These are phyloP conservation scores for Epicampocera succincta DNA, from an alignment of 2,888 invertebrate species.

Conservation along the genomic window DNA sequence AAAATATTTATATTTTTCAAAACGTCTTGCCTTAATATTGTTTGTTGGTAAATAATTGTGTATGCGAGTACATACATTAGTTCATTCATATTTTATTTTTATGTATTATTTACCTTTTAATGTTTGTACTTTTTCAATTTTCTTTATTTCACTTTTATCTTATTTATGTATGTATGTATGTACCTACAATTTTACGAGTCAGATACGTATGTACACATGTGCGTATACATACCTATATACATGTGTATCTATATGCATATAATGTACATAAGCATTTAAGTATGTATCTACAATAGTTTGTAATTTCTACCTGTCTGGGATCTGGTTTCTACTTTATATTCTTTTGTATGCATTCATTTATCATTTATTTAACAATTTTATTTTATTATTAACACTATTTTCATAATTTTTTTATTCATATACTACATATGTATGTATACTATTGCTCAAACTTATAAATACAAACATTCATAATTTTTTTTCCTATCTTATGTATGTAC, in stretches of 20 bases:
- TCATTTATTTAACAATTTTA: too few species aligned
- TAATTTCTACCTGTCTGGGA: slow-evolving; percentile 56
- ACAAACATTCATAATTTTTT: neutral
- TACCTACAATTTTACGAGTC: too few species aligned
- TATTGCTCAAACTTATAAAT: neutral
- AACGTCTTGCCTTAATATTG: neutral
- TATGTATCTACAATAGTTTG: slow-evolving; percentile 4
- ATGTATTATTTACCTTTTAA: slow-evolving; percentile 47
- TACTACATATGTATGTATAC: neutral
- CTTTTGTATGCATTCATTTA: neutral
- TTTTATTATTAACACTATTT: too few species aligned
- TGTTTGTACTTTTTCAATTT: slow-evolving; percentile 45
- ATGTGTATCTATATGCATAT: neutral
- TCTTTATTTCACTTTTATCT: slow-evolving; percentile 45
- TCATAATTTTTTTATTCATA: neutral
- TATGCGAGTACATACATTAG: neutral
- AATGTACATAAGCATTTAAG: neutral
- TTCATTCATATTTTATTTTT: slow-evolving; percentile 18
- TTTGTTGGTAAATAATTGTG: neutral
- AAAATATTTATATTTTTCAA: too few species aligned
- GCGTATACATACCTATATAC: neutral
- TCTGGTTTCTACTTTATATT: slow-evolving; percentile 28
- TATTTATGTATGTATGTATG: slow-evolving; percentile 14
- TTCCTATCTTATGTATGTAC: neutral
- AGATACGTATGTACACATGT: neutral